Evolutionary conservation across 2,797 vertebrate genomes (phyloP), one percentile per base, ranked within the genome.

Genomic region (Epinephelus awoara): DNA sequence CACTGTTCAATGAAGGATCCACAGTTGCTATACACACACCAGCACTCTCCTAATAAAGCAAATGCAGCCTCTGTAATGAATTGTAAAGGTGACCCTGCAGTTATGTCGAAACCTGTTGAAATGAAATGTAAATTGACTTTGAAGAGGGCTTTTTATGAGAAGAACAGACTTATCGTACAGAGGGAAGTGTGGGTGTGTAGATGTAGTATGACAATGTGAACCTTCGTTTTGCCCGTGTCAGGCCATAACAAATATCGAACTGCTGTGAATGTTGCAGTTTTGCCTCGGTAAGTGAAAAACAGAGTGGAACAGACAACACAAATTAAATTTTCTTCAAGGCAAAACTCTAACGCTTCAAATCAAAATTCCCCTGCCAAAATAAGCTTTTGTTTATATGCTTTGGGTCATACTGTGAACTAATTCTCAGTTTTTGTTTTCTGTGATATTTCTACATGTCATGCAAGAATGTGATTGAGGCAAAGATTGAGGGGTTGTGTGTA

Each of bases 1-100:
- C 76, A 77, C 44, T 65, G 50, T 75, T 79, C 66, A 87, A 75
- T 75, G 61, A 75, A 71, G 25, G 52, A 63, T 38, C 47, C 14
- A 62, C 66, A 58, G 27, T 77, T 66, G 27, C 71, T 65, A 44
- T 67, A 76, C 54, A 68, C 42, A 74, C 65, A 74, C 7, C 50
- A 66, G 29, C 29, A 14, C 49, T 58, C 73, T 67, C n/a, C 49
- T 71, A 75, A 65, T 78, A 78, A 67, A 79, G 19, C 23, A 73
- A 70, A 63, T 47, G 42, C 51, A 25, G 25, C 14, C 15, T 58
- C 34, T 42, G 19, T 38, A 76, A 74, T 70, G 61, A 85, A 86
- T 40, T 44, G 42, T 68, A 75, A 74, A 74, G 54, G 65, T 83
- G 79, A 85, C 65, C 67, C 52, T 70, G 64, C 51, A 25, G 4